These are phyloP conservation scores for Anguilla rostrata DNA, from an alignment of 2,113 vertebrate species.

Conservation along the genomic window DNA sequence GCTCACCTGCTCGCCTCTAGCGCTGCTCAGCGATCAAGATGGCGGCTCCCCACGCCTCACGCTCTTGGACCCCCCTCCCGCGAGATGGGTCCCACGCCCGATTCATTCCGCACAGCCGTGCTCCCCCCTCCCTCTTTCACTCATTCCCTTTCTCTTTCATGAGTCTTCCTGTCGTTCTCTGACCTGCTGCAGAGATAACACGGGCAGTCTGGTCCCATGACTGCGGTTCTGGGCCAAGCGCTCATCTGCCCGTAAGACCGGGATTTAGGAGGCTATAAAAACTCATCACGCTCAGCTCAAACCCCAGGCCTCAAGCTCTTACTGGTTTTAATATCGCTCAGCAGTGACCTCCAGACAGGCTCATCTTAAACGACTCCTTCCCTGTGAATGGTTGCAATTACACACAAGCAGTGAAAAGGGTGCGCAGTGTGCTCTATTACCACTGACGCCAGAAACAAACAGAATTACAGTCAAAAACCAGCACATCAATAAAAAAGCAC, in stretches of 20 bases:
- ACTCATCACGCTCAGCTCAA: conserved; percentile 21
- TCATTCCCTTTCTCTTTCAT: conserved; percentile 22
- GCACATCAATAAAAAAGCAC: background rate
- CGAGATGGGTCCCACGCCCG: no score
- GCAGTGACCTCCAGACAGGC: conserved; percentile 3
- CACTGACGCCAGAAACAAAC: background rate
- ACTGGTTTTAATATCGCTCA: conserved; percentile 27
- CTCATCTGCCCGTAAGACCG: conserved; percentile 22
- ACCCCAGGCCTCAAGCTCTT: conserved; percentile 14
- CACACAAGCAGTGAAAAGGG: background rate
- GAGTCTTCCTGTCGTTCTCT: conserved; percentile 29
- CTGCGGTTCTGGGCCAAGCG: conserved; percentile 6
- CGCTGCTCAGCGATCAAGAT: no score
- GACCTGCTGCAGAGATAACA: conserved; percentile 23
- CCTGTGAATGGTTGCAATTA: background rate
- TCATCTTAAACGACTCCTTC: conserved; percentile 1
- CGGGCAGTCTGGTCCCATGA: background rate
- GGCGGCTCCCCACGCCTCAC: no score
- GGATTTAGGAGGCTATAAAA: conserved; percentile 30
- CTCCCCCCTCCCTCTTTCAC: background rate
- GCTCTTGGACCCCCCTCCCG: no score
- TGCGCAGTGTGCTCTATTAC: background rate
- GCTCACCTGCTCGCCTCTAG: no score
- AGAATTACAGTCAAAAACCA: background rate
- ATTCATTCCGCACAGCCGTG: background rate